Evolutionary conservation across 1,140 invertebrate genomes (phyloP), one percentile per base, ranked within the genome.

Genomic region (Heliconius eleuchia): DNA sequence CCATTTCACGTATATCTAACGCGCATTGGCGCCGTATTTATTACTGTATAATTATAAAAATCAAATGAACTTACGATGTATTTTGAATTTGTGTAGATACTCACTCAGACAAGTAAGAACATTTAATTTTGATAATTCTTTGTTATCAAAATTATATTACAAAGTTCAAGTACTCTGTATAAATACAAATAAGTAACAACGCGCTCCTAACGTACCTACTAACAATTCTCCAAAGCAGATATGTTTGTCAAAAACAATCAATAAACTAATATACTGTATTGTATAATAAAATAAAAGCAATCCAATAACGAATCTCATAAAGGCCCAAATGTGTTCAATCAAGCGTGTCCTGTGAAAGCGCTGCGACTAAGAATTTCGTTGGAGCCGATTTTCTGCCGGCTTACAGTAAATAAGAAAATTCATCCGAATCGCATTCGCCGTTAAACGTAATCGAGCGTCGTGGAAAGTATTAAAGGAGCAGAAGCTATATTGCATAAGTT

Each of bases 401-500:
- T 92, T 89, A 89, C 85, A 89, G 89, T 91, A 92, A 92, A 92
- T 92, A 92, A 92, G 90, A 91, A 92, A 93, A 94, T 93, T 93
- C 87, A 89, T 90, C 87, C 84, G 86, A 86, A 91, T 87, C 86
- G 85, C 86, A 91, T 46, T 46, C 42, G 42, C 85, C 87, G 90
- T 94, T 92, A 93, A 93, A 90, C 85, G 91, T 92, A 94, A 94
- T 94, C 91, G 91, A 92, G 89, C 92, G 91, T 88, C 85, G 85
- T 87, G 86, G 88, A 91, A 94, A 93, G 91, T 93, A 94, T 94
- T 92, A 94, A 92, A 92, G 90, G 91, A 92, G 91, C 88, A 89
- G 87, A 91, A 91, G 89, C 86, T 91, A 92, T 94, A 94, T 92
- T 92, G 91, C 92, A 93, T 94, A 94, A 94, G 92, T 94, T 94